Evolutionary conservation across 53 echinoderm and acorn worm genomes (phyloP), one percentile per base, ranked within the genome.

Genomic region (Astropecten irregularis): DNA sequence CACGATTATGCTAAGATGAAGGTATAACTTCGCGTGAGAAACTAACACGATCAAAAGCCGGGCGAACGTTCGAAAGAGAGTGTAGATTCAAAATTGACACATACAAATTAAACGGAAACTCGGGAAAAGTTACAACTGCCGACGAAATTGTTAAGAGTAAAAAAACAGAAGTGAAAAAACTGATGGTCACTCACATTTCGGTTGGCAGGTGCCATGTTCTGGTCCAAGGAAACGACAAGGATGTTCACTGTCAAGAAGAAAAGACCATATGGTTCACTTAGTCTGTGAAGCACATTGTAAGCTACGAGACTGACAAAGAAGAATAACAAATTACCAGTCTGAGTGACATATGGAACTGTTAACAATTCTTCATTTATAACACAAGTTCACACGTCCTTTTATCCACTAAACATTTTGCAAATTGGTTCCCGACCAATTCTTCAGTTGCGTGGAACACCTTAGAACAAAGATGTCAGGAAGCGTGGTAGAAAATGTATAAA

Each of bases 231-330:
- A 40, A 91, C 33, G 1, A 91, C 56, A 33, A 87, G 73, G 20
- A 91, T 91, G 35, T 87, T 51, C 4, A 91, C 91, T 91, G 83
- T 34, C 40, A 71, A 55, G 11, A 66, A 39, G n/a, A n/a, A n/a
- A n/a, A n/a, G n/a, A n/a, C n/a, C n/a, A n/a, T n/a, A n/a, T n/a
- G n/a, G n/a, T n/a, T n/a, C n/a, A n/a, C n/a, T n/a, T n/a, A n/a
- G n/a, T n/a, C n/a, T n/a, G n/a, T n/a, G n/a, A n/a, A n/a, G n/a
- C n/a, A n/a, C n/a, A n/a, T n/a, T n/a, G n/a, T n/a, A n/a, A n/a
- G n/a, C n/a, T n/a, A n/a, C n/a, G n/a, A n/a, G n/a, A n/a, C n/a
- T n/a, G n/a, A n/a, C n/a, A n/a, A n/a, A n/a, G n/a, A n/a, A n/a
- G n/a, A n/a, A n/a, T n/a, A n/a, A n/a, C n/a, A n/a, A n/a, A n/a